Conservation (phyloP, 2,113 vertebrate genomes). For the Girardinichthys multiradiatus region DNA sequence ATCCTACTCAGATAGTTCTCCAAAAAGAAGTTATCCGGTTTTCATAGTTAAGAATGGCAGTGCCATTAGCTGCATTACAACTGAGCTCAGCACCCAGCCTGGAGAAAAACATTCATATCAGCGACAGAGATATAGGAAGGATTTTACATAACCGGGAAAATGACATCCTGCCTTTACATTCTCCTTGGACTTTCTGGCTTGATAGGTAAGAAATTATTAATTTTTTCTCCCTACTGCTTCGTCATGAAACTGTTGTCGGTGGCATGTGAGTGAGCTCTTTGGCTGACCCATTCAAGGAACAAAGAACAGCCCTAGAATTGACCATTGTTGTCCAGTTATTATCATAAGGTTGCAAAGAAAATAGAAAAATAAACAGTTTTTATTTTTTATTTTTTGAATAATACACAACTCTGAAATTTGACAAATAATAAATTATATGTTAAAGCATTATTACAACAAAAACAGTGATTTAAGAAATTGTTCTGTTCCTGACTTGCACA, state of each 20-base stretch:
- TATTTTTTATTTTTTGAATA: not conserved
- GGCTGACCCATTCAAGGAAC: slow-evolving; percentile 16
- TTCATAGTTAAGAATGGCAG: slow-evolving; percentile 67
- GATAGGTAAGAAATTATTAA: slow-evolving; percentile 68
- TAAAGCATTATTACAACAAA: not conserved
- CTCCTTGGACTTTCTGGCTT: slow-evolving; percentile 85
- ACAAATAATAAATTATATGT: not conserved
- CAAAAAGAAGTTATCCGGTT: not conserved
- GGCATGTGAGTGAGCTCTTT: slow-evolving; percentile 19
- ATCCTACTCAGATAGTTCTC: not conserved
- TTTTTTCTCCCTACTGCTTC: not conserved
- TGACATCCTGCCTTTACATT: slow-evolving; percentile 78
- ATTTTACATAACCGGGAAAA: slow-evolving; percentile 62
- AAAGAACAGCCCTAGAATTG: not conserved
- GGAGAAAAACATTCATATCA: slow-evolving; percentile 77
- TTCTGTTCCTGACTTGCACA: too few relatives aligned
- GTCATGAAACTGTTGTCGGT: not conserved
- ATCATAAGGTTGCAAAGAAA: slow-evolving; percentile 4
- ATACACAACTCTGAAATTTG: not conserved
- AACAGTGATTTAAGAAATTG: not conserved
- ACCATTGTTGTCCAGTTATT: not conserved
- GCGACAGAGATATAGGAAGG: slow-evolving; percentile 72
- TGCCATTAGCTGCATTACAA: slow-evolving; percentile 75
- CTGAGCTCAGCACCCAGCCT: slow-evolving; percentile 69
- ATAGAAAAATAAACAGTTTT: slow-evolving; percentile 38